Conservation (phyloP, 2,888 invertebrate species). For the Onchidella celtica region DNA sequence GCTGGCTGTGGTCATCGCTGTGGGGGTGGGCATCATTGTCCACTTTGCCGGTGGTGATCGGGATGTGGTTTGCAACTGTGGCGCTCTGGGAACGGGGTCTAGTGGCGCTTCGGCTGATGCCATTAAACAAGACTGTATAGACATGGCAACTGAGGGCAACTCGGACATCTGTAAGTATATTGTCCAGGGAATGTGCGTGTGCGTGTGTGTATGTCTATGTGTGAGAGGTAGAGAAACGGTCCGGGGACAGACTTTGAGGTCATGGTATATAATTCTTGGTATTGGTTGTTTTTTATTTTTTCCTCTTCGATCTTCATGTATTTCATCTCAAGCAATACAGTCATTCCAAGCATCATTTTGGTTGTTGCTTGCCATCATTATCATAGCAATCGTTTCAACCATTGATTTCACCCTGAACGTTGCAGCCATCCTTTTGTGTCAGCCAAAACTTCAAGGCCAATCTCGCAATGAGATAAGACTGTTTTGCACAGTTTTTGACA, state of each 20-base stretch:
- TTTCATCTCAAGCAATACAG: background rate
- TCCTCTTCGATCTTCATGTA: no score
- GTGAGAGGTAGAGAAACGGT: background rate
- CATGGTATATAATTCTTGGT: no score
- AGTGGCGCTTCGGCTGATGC: background rate
- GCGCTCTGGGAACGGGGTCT: background rate
- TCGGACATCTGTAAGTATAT: constrained; percentile 21
- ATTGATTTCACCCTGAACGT: no score
- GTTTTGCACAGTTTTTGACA: no score
- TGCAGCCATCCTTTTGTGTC: no score
- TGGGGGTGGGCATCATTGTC: constrained; percentile 71
- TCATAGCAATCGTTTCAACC: no score
- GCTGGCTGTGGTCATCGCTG: constrained; percentile 64
- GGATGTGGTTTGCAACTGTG: constrained; percentile 73
- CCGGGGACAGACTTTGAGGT: no score
- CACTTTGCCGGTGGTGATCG: constrained; percentile 79
- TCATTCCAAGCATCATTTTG: no score
- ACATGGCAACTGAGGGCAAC: background rate
- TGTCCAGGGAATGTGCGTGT: background rate
- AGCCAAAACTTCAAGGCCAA: no score
- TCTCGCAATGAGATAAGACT: no score
- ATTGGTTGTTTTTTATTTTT: no score
- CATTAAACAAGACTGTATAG: background rate
- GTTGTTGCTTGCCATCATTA: no score
- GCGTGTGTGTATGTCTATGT: background rate